Evolutionary conservation across 2,797 vertebrate genomes (phyloP).

Genomic region (Danionella dracula): DNA sequence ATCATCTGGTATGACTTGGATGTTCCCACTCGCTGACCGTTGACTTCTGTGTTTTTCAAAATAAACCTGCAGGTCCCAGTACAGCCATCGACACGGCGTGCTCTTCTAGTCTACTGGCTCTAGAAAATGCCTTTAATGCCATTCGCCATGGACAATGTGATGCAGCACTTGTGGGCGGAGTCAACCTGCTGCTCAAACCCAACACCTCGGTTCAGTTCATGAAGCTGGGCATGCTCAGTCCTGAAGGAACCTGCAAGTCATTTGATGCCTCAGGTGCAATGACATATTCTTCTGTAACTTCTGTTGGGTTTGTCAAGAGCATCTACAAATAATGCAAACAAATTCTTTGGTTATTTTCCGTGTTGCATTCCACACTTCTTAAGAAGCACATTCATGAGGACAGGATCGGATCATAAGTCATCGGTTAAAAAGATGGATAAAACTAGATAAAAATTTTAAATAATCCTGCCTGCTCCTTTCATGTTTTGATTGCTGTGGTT

Average conservation of each 20-base stretch:
- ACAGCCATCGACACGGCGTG: constrained; percentile 90
- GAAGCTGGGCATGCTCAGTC: constrained; percentile 94
- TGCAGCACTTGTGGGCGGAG: constrained; percentile 84
- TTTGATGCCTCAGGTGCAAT: constrained; percentile 83
- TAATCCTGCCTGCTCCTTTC: too few species aligned
- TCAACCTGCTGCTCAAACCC: constrained; percentile 89
- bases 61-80: constrained; percentile 77
- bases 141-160: constrained; percentile 78
- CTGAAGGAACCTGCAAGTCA: constrained; percentile 84
- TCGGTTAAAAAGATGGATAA: too few species aligned
- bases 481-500: too few species aligned
- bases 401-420: too few species aligned
- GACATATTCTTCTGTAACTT: not conserved
- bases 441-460: too few species aligned
- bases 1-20: too few species aligned
- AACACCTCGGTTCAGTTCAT: constrained; percentile 95
- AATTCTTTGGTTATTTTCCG: too few species aligned
- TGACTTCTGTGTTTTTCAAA: not conserved
- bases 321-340: not conserved
- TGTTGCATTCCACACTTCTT: too few species aligned
- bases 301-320: not conserved
- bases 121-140: constrained; percentile 86
- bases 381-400: too few species aligned
- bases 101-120: constrained; percentile 87
- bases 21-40: too few species aligned